These are phyloP conservation scores for Glandiceps talaboti DNA, from an alignment of 53 echinoderm and acorn worm species.

Conservation along the genomic window DNA sequence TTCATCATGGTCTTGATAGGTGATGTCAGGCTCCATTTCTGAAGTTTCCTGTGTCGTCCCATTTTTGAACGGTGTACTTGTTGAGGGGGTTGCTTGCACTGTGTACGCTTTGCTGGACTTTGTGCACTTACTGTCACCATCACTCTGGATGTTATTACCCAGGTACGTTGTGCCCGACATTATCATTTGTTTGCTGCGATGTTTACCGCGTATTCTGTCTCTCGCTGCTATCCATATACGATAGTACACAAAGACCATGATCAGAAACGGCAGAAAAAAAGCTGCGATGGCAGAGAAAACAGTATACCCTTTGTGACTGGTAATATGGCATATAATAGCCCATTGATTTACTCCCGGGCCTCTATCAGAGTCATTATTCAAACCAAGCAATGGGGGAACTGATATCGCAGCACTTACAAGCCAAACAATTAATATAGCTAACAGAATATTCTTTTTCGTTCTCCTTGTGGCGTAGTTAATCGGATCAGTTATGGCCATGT, in stretches of 20 bases:
- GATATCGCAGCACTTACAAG: slow-evolving; percentile 71
- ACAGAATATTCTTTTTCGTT: slow-evolving; percentile 68
- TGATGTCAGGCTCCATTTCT: not conserved
- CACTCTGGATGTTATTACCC: not conserved
- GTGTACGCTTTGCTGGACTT: not conserved
- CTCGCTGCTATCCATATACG: not conserved
- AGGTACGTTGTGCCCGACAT: not conserved
- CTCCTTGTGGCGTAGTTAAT: slow-evolving; percentile 77
- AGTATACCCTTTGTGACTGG: not conserved
- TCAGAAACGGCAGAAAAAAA: not conserved
- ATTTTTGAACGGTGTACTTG: not conserved
- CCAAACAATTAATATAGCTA: slow-evolving; percentile 91
- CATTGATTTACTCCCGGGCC: not conserved
- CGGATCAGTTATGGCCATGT: slow-evolving; percentile 92
- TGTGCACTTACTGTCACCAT: not conserved
- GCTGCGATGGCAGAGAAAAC: not conserved
- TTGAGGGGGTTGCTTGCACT: not conserved
- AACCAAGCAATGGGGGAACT: slow-evolving; percentile 18
- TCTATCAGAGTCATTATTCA: not conserved
- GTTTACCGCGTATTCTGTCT: not conserved
- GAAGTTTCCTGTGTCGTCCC: not conserved
- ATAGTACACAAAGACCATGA: not conserved
- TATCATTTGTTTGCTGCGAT: not conserved
- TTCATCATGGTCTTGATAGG: not conserved
- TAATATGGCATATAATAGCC: not conserved